Conservation (phyloP, 2,113 vertebrate species). For the Uria lomvia region DNA sequence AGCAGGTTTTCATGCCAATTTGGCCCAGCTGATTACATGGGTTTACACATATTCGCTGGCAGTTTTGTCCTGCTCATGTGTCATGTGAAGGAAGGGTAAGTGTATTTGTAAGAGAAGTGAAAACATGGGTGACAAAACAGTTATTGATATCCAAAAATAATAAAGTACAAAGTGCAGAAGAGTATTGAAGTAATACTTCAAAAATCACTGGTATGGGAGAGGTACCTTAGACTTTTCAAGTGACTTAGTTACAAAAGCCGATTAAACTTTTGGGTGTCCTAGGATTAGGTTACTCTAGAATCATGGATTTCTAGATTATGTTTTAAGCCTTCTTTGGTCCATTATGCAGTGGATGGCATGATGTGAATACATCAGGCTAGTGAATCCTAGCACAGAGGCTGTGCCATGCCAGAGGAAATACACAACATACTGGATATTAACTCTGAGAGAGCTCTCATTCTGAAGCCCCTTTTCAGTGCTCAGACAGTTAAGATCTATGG, state of each 20-base stretch:
- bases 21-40: neutral
- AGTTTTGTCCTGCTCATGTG: neutral
- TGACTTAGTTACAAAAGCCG: neutral
- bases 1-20: neutral
- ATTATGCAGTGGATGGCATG: neutral
- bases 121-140: neutral
- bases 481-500: neutral
- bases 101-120: neutral
- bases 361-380: neutral
- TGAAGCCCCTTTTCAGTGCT: neutral
- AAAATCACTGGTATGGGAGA: neutral
- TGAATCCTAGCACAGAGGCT: neutral
- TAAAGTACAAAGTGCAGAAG: neutral
- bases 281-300: neutral
- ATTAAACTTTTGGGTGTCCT: neutral
- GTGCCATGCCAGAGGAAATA: neutral
- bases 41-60: fast-evolving
- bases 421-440: neutral
- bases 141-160: neutral
- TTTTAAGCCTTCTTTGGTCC: neutral
- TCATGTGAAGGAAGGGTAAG: neutral
- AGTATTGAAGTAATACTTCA: neutral
- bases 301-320: neutral
- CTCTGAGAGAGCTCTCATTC: neutral
- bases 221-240: neutral